Evolutionary conservation across 2,888 invertebrate genomes (phyloP), one percentile per base, ranked within the genome.

Genomic region (Melitaea athalia): DNA sequence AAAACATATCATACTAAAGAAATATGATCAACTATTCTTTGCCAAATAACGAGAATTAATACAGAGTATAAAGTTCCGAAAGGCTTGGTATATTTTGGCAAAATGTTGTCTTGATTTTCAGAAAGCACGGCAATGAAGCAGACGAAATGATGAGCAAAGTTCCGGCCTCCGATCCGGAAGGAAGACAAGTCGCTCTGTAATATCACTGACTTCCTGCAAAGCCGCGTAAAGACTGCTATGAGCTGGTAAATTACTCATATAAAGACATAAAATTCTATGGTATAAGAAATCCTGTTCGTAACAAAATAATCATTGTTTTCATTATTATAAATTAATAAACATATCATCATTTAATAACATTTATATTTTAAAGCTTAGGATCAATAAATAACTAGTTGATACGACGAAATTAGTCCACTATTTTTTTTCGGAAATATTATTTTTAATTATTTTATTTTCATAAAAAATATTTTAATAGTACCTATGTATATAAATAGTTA

Each of bases 91-190:
- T 61, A 61, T 68, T 59, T 68, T 43, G 45, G 24, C 52, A 42
- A 63, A 64, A 70, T 65, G 53, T 64, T 59, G 57, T 24, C 64
- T 59, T 50, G 49, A 33, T 47, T 63, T 53, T 61, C 43, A 62
- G 64, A 42, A 62, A 64, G 53, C 63, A 67, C 43, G 45, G 62
- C 55, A 59, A 67, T 63, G 68, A 68, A 60, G 68, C 65, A 60
- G 68, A 62, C 62, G 64, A 62, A 68, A 62, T 68, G 68, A 65
- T 71, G 68, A 65, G 63, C 59, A 47, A 63, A 63, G 70, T 71
- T 71, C 70, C 70, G 70, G 70, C 59, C 64, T 70, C 66, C 55
- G 38, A 43, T 52, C 59, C 62, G 33, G 60, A 63, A 43, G 63
- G 52, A 60, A 65, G 68, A 71, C 63, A 68, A 66, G 63, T 59